Conservation (phyloP, 2,888 invertebrate genomes). For the Tinea semifulvella region DNA sequence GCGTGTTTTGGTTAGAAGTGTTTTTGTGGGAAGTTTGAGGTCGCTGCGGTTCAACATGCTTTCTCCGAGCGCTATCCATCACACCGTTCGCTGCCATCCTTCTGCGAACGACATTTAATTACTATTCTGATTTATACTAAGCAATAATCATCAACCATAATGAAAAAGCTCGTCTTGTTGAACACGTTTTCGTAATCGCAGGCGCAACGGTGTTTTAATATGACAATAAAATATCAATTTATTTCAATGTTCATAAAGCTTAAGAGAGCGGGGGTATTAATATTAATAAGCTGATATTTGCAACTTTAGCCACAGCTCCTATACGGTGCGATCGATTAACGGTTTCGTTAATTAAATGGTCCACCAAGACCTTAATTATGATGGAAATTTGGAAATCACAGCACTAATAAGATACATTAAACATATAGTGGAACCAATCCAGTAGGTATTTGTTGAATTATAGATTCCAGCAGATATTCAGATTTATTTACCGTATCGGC, state of each 20-base stretch:
- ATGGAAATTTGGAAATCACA: too few species aligned
- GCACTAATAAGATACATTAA: too few species aligned
- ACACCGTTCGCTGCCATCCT: conserved; percentile 27
- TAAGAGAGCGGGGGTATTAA: conserved; percentile 4
- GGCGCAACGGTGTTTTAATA: conserved; percentile 12
- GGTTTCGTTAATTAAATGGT: background rate
- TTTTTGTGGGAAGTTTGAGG: conserved; percentile 52
- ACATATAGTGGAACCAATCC: too few species aligned
- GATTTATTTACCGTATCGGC: too few species aligned
- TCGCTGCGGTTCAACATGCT: conserved; percentile 48
- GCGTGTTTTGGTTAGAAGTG: conserved; percentile 43
- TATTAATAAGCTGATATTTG: conserved; percentile 1
- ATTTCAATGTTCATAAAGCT: conserved; percentile 11
- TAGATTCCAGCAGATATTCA: too few species aligned
- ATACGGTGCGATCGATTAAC: background rate
- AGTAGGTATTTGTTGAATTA: too few species aligned
- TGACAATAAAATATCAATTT: conserved; percentile 12
- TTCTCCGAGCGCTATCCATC: conserved; percentile 47
- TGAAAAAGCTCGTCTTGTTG: conserved; percentile 8
- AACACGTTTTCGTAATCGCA: conserved; percentile 9
- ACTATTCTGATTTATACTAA: conserved; percentile 28
- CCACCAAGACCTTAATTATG: background rate
- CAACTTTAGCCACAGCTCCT: background rate
- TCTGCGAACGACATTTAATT: conserved; percentile 28
- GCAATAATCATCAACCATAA: conserved; percentile 14